Conservation (phyloP, 2,113 vertebrate species). For the Solea senegalensis region DNA sequence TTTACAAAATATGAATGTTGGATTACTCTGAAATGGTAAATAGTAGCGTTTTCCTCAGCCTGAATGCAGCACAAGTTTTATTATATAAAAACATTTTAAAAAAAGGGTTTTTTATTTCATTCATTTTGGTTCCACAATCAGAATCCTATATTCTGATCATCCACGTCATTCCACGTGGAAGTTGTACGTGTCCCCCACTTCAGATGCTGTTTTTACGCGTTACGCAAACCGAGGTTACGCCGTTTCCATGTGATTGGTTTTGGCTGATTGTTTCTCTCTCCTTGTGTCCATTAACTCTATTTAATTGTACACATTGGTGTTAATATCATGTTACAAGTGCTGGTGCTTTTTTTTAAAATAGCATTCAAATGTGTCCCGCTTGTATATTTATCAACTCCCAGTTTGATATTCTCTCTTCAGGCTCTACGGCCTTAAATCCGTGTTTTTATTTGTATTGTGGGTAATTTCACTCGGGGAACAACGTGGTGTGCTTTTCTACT, state of each 20-base stretch:
- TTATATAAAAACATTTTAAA: neutral
- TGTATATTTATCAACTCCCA: constrained; percentile 65
- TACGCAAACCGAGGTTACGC: constrained; percentile 19
- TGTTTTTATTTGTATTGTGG: constrained; percentile 43
- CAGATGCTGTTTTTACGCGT: constrained; percentile 25
- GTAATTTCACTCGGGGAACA: constrained; percentile 46
- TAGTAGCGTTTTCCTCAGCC: neutral
- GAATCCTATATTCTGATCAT: constrained; percentile 18
- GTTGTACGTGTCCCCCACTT: constrained; percentile 41
- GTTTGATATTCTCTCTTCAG: constrained; percentile 43
- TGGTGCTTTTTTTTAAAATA: constrained; percentile 51
- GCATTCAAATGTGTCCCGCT: constrained; percentile 50
- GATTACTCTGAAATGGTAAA: too few relatives aligned
- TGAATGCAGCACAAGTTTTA: neutral
- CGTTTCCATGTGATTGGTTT: constrained; percentile 34
- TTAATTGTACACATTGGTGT: constrained; percentile 59
- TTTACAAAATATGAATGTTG: too few relatives aligned
- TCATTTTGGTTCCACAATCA: neutral
- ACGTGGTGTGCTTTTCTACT: constrained; percentile 20
- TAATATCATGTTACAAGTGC: constrained; percentile 45
- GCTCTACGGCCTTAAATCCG: constrained; percentile 43
- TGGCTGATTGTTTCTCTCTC: constrained; percentile 32
- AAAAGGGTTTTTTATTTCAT: neutral
- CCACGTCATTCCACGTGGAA: constrained; percentile 33
- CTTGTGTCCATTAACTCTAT: constrained; percentile 49